A percentile compares a stretch with the other conserved stretches of the same genome.
Evolutionary conservation across 1,140 invertebrate species (phyloP).

Genomic region (Acyrthosiphon pisum): DNA sequence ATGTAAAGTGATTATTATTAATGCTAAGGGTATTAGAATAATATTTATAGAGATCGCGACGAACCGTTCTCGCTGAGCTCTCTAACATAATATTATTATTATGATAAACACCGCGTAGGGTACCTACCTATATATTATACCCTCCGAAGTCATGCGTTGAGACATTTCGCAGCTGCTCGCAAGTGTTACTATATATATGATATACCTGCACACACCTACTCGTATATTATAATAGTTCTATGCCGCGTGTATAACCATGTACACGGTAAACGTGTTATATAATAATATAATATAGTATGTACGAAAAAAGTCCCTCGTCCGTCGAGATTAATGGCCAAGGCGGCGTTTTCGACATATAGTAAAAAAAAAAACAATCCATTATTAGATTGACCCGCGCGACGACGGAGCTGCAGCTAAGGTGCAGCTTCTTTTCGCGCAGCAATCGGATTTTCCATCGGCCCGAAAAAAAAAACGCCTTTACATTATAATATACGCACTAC

Average conservation of each 20-base stretch:
- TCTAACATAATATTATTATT: too few relatives aligned
- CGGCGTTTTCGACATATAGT: neutral
- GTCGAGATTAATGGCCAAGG: neutral
- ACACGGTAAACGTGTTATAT: neutral
- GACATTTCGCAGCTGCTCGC: neutral
- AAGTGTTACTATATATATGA: neutral
- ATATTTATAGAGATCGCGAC: too few relatives aligned
- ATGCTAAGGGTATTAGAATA: too few relatives aligned
- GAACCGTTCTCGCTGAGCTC: too few relatives aligned
- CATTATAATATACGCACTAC: too few relatives aligned
- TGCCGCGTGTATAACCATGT: neutral
- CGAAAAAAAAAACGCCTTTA: constrained; percentile 6
- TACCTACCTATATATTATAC: too few relatives aligned
- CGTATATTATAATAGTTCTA: too few relatives aligned
- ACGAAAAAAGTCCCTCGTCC: neutral
- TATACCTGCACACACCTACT: neutral
- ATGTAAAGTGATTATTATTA: too few relatives aligned
- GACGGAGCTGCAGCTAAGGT: neutral
- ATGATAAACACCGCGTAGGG: too few relatives aligned
- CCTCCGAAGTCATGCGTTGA: too few relatives aligned
- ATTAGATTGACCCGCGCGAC: neutral
- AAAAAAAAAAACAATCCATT: constrained; percentile 16
- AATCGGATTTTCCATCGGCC: neutral
- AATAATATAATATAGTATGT: neutral
- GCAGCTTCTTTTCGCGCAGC: neutral